Evolutionary conservation across 2,888 invertebrate species (phyloP), one percentile per base, ranked within the genome.

Genomic region (Boloria selene): DNA sequence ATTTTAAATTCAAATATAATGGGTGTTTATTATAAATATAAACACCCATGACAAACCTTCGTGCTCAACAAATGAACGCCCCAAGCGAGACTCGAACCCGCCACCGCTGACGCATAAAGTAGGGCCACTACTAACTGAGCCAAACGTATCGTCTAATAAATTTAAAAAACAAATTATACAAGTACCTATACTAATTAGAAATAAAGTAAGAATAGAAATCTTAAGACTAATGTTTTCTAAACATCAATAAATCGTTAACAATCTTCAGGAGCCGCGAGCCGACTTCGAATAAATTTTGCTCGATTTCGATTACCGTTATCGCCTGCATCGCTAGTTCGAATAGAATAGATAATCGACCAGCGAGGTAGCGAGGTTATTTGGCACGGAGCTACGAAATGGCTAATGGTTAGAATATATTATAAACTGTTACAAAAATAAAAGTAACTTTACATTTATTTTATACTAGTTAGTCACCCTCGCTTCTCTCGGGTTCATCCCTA

Each of bases 241-340:
- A 66, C 62, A 70, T 70, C 75, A 71, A 76, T 78, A 77, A 79
- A 78, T 78, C 76, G 75, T 67, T 67, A 68, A 74, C 76, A 76
- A 75, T 77, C 74, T 73, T 76, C 72, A 75, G 75, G 76, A 75
- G 77, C 79, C 75, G 72, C 74, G 70, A 73, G 74, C 75, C 75
- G 74, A 74, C 74, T 67, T 74, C 75, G 79, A 77, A 83, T 83
- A 83, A 84, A 83, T 84, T 81, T 74, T 75, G 75, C 75, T 77
- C 68, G 71, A 75, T 80, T 82, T 83, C 83, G 82, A 84, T 85
- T 84, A 84, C 82, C 76, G 80, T 78, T 85, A 84, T 84, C 84
- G 76, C 72, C 10, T 79, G 81, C 79, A 84, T 80, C 81, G 80
- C 74, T 77, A 78, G 78, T 73, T 79, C 80, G 78, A 77, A 78